Base-by-base conservation (phyloP, 2,113 vertebrate genomes). In the Polypterus bichir region DNA sequence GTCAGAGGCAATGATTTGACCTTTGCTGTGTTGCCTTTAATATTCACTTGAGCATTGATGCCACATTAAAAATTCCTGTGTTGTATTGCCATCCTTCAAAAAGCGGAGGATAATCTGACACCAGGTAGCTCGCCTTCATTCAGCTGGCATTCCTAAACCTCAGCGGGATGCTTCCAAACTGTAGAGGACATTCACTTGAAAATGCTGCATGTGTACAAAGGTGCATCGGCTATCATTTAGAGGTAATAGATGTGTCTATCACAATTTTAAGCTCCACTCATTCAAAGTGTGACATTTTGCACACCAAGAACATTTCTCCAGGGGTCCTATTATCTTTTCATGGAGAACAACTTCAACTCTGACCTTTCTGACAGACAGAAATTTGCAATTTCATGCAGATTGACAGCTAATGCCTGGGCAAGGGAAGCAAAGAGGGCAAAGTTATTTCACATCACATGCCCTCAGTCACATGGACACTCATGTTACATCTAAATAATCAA, bases 281-380 rank as follows among this genome's bases (percentile, higher is more conserved):
- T 58, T 61, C 65, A 54, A 57, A 59, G 71, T 68, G 65, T 80
- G 73, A 70, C 75, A 71, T 75, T 77, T 77, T 56, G 66, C 59
- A 81, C 63, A 65, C 67, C 68, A 76, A 68, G 70, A 65, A 62
- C 66, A 58, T 67, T 69, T 70, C 62, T 74, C 83, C 70, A 64
- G 60, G 59, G 64, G 65, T 64, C 78, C 76, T 73, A 73, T 81
- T 78, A 79, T 67, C 67, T 72, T 66, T 73, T 65, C 46, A 3
- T 70, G 72, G 73, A 69, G 72, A 80, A 70, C 70, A 66, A 27
- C 73, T 64, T 78, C 70, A 78, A 69, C 78, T 79, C 74, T 71
- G 70, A 73, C 71, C 75, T 78, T 77, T 72, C 59, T 57, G 70
- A 73, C 71, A 74, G 78, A 74, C 77, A 8, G 7, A 68, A 67